These are phyloP conservation scores for Steinernema feltiae DNA, from an alignment of 1,140 invertebrate species.

Conservation along the genomic window DNA sequence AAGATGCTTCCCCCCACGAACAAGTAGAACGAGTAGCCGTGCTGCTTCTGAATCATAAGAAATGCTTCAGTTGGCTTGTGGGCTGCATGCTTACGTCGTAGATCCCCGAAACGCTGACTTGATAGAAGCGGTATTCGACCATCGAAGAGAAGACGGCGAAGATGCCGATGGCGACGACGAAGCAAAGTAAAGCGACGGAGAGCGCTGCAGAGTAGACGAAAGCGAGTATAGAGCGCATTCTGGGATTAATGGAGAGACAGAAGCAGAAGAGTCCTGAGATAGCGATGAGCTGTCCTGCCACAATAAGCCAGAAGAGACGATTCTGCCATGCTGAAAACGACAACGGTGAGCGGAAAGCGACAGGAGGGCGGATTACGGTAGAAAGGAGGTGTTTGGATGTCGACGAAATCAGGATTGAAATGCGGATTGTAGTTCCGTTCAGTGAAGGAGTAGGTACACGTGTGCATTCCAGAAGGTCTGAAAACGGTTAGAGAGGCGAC, in stretches of 20 bases:
- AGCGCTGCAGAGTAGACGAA: not conserved
- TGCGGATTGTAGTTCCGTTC: slow-evolving; percentile 31
- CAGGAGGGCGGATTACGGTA: slow-evolving; percentile 31
- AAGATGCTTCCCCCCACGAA: slow-evolving; percentile 22
- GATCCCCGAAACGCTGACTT: slow-evolving; percentile 34
- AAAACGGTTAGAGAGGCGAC: slow-evolving; percentile 6
- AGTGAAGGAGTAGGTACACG: slow-evolving; percentile 35
- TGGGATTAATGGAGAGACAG: not conserved
- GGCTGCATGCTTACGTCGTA: slow-evolving; percentile 24
- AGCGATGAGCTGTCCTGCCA: not conserved
- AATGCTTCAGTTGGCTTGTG: not conserved
- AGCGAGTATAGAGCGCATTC: not conserved
- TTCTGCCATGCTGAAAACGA: slow-evolving; percentile 10
- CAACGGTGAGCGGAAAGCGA: not conserved
- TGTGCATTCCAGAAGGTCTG: slow-evolving; percentile 39
- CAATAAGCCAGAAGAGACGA: slow-evolving; percentile 1
- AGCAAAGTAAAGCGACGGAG: slow-evolving; percentile 21
- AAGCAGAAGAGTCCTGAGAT: slow-evolving; percentile 1
- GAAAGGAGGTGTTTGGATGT: slow-evolving; percentile 37
- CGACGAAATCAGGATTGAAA: slow-evolving; percentile 32
- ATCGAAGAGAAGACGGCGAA: slow-evolving; percentile 34
- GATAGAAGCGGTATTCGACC: slow-evolving; percentile 41
- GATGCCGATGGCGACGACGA: slow-evolving; percentile 25
- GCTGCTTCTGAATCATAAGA: slow-evolving; percentile 25
- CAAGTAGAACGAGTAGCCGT: slow-evolving; percentile 34